Evolutionary conservation across 2,888 invertebrate genomes (phyloP), one percentile per base, ranked within the genome.

Genomic region (Miltochrista miniata): DNA sequence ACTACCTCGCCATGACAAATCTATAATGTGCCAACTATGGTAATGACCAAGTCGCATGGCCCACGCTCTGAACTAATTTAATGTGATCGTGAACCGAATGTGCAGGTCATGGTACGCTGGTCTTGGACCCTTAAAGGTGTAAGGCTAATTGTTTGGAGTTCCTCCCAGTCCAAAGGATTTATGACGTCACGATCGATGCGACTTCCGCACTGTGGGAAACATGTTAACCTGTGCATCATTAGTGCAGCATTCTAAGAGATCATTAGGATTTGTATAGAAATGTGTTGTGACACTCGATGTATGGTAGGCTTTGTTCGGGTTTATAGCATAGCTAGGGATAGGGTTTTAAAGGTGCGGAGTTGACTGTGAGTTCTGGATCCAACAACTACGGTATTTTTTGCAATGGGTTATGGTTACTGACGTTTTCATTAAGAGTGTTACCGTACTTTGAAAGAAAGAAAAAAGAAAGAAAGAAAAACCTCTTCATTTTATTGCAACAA

Each of bases 81-180:
- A 51, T 53, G 47, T 36, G 42, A 54, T 48, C 31, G 50, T 40
- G 41, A 40, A 55, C 50, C 57, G 49, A 50, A 52, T 53, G 49
- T 43, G 37, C 31, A 44, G 67, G 34, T 74, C 74, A 51, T 11
- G n/a, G 24, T 59, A 50, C 18, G 33, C 51, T 71, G 73, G 81
- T 49, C 58, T 62, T 59, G 67, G 64, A 54, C 70, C 70, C 74
- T 72, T 70, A 71, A 51, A 82, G 80, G 77, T 81, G 80, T 70
- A 79, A 83, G 79, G 77, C 83, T 85, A 85, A 85, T 85, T 85
- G 83, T 84, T 85, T 81, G 63, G 70, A 74, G 76, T 70, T 66
- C 70, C 62, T 68, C 59, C 61, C 1, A 31, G 31, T 10, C 10
- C 11, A 58, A 51, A 69, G 73, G 78, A 82, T 85, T 84, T 85